These are phyloP conservation scores for Drosophila villosipedis DNA, from an alignment of 2,888 invertebrate species.

Conservation along the genomic window DNA sequence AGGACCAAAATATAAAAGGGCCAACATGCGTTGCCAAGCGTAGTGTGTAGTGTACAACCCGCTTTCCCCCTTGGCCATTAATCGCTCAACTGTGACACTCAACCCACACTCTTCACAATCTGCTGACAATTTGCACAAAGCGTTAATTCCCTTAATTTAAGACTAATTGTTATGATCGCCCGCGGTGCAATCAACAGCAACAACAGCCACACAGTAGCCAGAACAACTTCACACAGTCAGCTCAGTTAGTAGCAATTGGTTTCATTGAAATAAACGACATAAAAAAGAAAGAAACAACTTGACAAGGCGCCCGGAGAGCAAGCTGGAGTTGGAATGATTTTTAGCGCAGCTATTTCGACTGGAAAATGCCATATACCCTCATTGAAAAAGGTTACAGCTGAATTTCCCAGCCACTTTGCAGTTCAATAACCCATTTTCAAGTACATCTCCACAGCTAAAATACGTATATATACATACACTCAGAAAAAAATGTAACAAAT, in stretches of 20 bases:
- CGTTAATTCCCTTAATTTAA: slow-evolving; percentile 80
- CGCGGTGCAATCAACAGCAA: slow-evolving; percentile 73
- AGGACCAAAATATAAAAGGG: slow-evolving; percentile 13
- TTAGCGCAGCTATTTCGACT: slow-evolving; percentile 31
- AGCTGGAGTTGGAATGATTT: slow-evolving; percentile 38
- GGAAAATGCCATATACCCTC: slow-evolving; percentile 5
- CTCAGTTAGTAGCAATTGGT: slow-evolving; percentile 44
- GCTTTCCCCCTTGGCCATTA: no score
- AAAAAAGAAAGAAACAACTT: slow-evolving; percentile 15
- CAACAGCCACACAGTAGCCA: slow-evolving; percentile 17
- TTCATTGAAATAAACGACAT: slow-evolving; percentile 32
- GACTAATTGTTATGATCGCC: slow-evolving; percentile 78
- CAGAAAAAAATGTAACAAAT: neutral
- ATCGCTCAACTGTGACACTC: slow-evolving; percentile 12
- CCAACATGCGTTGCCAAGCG: slow-evolving; percentile 29
- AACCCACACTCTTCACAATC: slow-evolving; percentile 11
- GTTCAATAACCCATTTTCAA: slow-evolving; percentile 61
- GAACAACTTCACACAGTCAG: slow-evolving; percentile 10
- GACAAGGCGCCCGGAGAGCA: slow-evolving; percentile 28
- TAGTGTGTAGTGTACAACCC: neutral
- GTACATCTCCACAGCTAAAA: neutral
- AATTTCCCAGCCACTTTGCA: slow-evolving; percentile 52
- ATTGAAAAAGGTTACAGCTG: slow-evolving; percentile 1
- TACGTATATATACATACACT: neutral
- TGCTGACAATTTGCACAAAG: slow-evolving; percentile 62